Base-by-base conservation (phyloP, 1,140 invertebrate genomes). In the Neodiprion virginianus region DNA sequence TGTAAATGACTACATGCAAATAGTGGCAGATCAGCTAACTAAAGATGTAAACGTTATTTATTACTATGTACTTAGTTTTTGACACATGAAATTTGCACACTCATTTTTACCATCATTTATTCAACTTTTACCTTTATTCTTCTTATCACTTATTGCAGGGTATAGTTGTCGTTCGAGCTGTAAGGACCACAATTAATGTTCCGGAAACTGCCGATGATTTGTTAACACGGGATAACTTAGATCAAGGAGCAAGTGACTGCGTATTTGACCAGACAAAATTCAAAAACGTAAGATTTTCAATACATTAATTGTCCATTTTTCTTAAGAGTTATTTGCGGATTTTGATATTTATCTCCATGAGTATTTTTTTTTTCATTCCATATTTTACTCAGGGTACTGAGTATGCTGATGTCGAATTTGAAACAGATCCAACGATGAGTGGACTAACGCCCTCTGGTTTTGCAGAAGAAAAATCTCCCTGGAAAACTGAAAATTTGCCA, bases 1-100 rank as follows among this genome's bases (percentile, higher is more conserved):
- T 11, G 21, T 69, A 17, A 69, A 47, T 23, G 67, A 21, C 67
- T 69, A 69, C 40, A 69, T 69, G 67, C 17, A 23, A 21, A 47
- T 23, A 11, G 67, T 69, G 23, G 67, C 67, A 14, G 67, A 69
- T 69, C 21, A 11, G 17, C 67, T 69, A 23, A 47, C 67, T 12
- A 23, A 23, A 11, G 67, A 69, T 11, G 67, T 69, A 69, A 40
- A 40, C 5, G 28, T 40, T 40, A 40, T 40, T 40, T 40, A 40
- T 40, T 40, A 5, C 28, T 5, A 5, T 40, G 28, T 40, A 40
- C 28, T 40, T 40, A 40, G 28, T 40, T 40, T 40, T 40, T 40
- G 28, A 40, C 28, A 40, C 53, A 14, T 61, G 5, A 61, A 61
- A 61, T 61, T 61, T 61, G 53, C 11, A 61, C 53, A 61, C 4